Evolutionary conservation across 2,888 invertebrate species (phyloP).

Genomic region (Conistra vaccinii): DNA sequence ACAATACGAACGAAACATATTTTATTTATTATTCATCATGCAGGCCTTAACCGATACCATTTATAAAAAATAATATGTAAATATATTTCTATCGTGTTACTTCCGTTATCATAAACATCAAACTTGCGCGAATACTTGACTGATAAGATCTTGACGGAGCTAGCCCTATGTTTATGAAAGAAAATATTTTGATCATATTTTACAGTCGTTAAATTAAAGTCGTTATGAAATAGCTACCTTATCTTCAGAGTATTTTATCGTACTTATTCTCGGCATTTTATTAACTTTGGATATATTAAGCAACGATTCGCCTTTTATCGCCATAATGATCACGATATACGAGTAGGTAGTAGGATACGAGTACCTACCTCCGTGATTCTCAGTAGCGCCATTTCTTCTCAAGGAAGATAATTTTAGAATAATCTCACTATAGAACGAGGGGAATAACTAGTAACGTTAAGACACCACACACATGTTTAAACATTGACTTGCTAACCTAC

Average conservation of each 20-base stretch:
- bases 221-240: slow-evolving; percentile 32
- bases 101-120: slow-evolving; percentile 28
- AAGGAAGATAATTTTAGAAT: slow-evolving; percentile 49
- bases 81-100: slow-evolving; percentile 30
- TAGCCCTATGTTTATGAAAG: slow-evolving; percentile 8
- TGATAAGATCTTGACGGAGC: slow-evolving; percentile 29
- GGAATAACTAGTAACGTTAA: slow-evolving; percentile 46
- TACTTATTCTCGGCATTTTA: slow-evolving; percentile 10
- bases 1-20: slow-evolving; percentile 22
- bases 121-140: slow-evolving; percentile 18
- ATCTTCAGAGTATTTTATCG: slow-evolving; percentile 40
- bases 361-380: slow-evolving; percentile 42
- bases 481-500: slow-evolving; percentile 57
- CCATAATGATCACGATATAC: slow-evolving; percentile 17
- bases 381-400: slow-evolving; percentile 34
- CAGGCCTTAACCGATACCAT: slow-evolving; percentile 29
- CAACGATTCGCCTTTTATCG: slow-evolving; percentile 14
- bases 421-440: slow-evolving; percentile 19
- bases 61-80: slow-evolving; percentile 39
- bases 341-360: no score
- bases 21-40: slow-evolving; percentile 36
- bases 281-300: slow-evolving; percentile 27
- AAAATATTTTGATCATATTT: slow-evolving; percentile 19
- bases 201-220: neutral
- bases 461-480: slow-evolving; percentile 29